These are phyloP conservation scores for Petrophora chlorosata DNA, from an alignment of 2,888 invertebrate species.

Conservation along the genomic window DNA sequence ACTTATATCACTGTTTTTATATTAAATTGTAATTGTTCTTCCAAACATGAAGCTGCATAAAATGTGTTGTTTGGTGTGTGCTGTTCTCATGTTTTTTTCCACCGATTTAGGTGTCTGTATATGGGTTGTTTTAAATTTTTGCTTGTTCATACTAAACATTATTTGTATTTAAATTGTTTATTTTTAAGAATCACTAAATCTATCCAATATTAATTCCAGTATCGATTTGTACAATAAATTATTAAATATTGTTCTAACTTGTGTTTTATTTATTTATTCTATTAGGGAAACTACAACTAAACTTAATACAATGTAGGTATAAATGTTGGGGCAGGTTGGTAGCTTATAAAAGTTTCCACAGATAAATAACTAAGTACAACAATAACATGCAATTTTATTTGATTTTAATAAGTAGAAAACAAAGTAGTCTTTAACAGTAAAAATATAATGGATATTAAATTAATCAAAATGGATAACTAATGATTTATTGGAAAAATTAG, in stretches of 20 bases:
- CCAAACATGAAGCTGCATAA: constrained; percentile 12
- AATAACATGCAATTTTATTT: no score
- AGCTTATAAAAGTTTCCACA: no score
- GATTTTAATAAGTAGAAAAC: no score
- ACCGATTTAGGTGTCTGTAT: constrained; percentile 67
- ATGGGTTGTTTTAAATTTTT: constrained; percentile 70
- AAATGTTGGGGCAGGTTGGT: no score
- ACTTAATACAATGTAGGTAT: no score
- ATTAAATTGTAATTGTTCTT: constrained; percentile 3
- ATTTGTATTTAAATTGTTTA: constrained; percentile 65
- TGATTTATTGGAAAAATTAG: no score
- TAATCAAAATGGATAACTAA: no score
- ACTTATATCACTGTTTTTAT: background rate
- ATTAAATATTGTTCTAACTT: constrained; percentile 65
- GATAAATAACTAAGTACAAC: no score
- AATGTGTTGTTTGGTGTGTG: constrained; percentile 19
- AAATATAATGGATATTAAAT: no score
- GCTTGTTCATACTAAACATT: constrained; percentile 59
- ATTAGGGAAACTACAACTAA: no score
- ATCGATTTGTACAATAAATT: constrained; percentile 77
- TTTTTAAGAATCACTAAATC: constrained; percentile 64
- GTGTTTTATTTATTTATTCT: constrained; percentile 45
- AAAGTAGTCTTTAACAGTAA: no score
- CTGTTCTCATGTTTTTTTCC: constrained; percentile 38
- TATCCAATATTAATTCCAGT: constrained; percentile 78